Conservation (phyloP, 2,888 invertebrate genomes). For the Harpalus rubripes region DNA sequence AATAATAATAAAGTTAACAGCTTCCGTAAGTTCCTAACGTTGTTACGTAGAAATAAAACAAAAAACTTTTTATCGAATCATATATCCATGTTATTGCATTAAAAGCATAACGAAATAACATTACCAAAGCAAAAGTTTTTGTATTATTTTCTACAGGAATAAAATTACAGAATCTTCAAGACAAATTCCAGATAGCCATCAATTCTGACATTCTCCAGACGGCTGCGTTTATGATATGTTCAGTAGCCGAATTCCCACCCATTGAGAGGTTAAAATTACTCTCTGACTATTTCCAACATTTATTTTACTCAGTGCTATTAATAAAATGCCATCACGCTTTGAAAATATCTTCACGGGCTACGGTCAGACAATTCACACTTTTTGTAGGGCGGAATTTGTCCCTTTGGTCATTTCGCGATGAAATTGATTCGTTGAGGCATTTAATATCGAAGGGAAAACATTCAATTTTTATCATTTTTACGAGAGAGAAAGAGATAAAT, state of each 20-base stretch:
- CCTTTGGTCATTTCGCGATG: slow-evolving; percentile 26
- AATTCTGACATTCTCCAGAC: neutral
- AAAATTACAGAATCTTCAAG: neutral
- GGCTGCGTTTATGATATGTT: slow-evolving; percentile 1
- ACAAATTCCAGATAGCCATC: slow-evolving; percentile 8
- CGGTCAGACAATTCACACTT: slow-evolving; percentile 23
- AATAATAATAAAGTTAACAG: slow-evolving; percentile 33
- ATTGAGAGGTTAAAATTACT: slow-evolving; percentile 59
- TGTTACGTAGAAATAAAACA: neutral
- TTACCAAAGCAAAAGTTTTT: slow-evolving; percentile 15
- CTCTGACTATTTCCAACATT: slow-evolving; percentile 55
- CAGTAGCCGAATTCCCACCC: slow-evolving; percentile 16
- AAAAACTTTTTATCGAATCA: slow-evolving; percentile 30
- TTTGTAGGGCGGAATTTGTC: slow-evolving; percentile 42
- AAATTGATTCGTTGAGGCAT: slow-evolving; percentile 9
- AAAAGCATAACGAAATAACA: slow-evolving; percentile 27
- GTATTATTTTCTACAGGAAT: neutral
- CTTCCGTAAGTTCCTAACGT: neutral
- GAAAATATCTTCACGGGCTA: slow-evolving; percentile 41
- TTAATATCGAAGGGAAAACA: slow-evolving; percentile 19
- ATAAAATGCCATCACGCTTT: slow-evolving; percentile 55
- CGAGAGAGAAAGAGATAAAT: too few relatives aligned
- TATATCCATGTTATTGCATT: slow-evolving; percentile 7
- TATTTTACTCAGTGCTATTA: slow-evolving; percentile 54
- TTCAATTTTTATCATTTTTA: neutral